Percentiles rank a stretch among this genome's conserved stretches.
Conservation (phyloP, 1,140 invertebrate genomes). For the Tribolium castaneum region DNA sequence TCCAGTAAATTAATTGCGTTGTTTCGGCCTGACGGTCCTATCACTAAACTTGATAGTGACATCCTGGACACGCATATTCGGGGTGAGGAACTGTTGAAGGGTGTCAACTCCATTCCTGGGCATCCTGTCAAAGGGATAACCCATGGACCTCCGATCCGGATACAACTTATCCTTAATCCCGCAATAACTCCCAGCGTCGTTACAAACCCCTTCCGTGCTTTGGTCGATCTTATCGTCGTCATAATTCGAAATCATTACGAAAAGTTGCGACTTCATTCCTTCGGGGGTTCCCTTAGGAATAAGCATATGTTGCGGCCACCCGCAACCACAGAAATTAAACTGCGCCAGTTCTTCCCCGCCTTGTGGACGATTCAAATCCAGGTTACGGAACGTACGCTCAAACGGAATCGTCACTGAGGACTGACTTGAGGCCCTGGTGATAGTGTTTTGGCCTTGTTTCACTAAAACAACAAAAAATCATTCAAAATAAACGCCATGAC, state of each 20-base stretch:
- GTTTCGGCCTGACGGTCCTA: slow-evolving; percentile 48
- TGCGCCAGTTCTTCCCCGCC: slow-evolving; percentile 67
- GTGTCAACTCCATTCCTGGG: slow-evolving; percentile 65
- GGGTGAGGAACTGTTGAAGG: slow-evolving; percentile 71
- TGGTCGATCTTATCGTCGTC: slow-evolving; percentile 61
- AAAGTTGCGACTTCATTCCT: slow-evolving; percentile 78
- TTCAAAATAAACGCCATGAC: neutral
- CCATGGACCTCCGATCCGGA: slow-evolving; percentile 78
- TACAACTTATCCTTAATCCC: slow-evolving; percentile 77
- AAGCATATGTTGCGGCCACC: slow-evolving; percentile 89
- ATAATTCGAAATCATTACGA: slow-evolving; percentile 85
- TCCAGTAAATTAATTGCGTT: neutral
- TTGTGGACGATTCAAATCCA: slow-evolving; percentile 68
- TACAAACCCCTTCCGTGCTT: slow-evolving; percentile 65
- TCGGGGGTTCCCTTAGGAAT: slow-evolving; percentile 77
- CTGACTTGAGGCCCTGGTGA: slow-evolving; percentile 71
- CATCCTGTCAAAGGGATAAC: slow-evolving; percentile 79
- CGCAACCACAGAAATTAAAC: slow-evolving; percentile 87
- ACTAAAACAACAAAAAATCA: slow-evolving; percentile 65
- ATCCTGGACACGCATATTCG: slow-evolving; percentile 74
- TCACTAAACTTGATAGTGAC: slow-evolving; percentile 66
- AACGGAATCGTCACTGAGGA: slow-evolving; percentile 81
- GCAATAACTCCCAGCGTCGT: slow-evolving; percentile 78
- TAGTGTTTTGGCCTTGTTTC: slow-evolving; percentile 72
- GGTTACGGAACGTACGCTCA: slow-evolving; percentile 75